phyloP scores from a whole-genome alignment of 2,113 vertebrate species.

The Speoplatyrhinus poulsoni region DNA sequence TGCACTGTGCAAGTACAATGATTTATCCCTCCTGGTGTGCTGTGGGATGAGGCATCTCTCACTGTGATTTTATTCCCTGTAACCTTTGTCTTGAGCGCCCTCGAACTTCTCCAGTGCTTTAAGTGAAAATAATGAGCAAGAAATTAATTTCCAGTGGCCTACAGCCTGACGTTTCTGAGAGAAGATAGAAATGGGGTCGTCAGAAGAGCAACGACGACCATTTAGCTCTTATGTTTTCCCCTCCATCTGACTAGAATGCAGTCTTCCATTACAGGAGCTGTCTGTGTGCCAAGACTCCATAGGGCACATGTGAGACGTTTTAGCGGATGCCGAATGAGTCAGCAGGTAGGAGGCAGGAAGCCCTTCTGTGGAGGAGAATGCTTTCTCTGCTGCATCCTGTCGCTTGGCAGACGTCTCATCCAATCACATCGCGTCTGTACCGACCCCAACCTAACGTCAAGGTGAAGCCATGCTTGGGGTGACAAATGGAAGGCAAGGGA shows the following conservation, averaged over 20 bases:
- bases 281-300: not conserved
- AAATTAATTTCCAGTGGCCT: not conserved
- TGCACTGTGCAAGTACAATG: no score
- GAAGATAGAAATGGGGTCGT: not conserved
- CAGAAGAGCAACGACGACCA: not conserved
- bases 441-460: not conserved
- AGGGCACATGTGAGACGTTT: not conserved
- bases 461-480: not conserved
- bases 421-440: slow-evolving; percentile 4
- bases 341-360: no score
- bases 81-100: not conserved
- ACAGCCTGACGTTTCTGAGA: not conserved
- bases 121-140: slow-evolving; percentile 14
- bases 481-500: slow-evolving; percentile 16
- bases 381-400: not conserved
- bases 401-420: not conserved
- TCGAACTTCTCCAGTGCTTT: not conserved
- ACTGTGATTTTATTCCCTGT: not conserved
- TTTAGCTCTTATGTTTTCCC: no score
- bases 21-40: not conserved
- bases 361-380: no score
- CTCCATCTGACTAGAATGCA: no score
- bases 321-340: no score
- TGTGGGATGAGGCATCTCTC: not conserved
- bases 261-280: not conserved